Evolutionary conservation across 2,113 vertebrate species (phyloP).

Genomic region (Caracal caracal): DNA sequence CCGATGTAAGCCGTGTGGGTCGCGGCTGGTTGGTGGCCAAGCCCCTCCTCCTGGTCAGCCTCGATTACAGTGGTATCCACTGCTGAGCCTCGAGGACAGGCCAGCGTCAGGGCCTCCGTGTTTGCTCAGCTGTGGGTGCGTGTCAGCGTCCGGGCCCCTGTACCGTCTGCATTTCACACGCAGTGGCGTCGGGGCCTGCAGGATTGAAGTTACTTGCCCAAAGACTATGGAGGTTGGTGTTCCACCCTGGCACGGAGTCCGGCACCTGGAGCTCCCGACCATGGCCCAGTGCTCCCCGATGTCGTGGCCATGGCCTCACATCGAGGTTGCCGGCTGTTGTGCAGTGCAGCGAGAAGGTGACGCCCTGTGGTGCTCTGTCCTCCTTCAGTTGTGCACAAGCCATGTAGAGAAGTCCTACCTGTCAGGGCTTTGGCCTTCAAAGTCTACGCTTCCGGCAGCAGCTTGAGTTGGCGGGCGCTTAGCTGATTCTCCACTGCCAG

Average conservation of each 20-base stretch:
- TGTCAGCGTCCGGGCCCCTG: too few species aligned
- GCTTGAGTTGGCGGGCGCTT: fast-evolving
- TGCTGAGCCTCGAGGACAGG: too few species aligned
- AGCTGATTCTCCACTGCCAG: fast-evolving
- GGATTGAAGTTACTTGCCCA: not conserved
- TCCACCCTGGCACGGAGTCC: not conserved
- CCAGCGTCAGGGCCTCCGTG: not conserved
- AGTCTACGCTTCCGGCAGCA: fast-evolving
- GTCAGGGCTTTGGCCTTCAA: not conserved
- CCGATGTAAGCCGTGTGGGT: too few species aligned
- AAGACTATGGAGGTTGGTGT: fast-evolving
- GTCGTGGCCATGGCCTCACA: not conserved
- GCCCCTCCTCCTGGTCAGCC: too few species aligned
- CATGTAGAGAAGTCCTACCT: not conserved
- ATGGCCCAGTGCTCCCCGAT: fast-evolving
- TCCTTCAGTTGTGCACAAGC: not conserved
- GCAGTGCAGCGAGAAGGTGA: fast-evolving
- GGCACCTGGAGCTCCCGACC: not conserved
- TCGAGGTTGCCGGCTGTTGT: too few species aligned
- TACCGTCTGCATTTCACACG: not conserved
- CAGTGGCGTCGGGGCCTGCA: fast-evolving
- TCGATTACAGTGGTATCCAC: too few species aligned
- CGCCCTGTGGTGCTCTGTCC: not conserved
- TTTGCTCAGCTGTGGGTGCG: not conserved
- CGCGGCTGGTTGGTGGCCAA: too few species aligned